A percentile compares a stretch with the other conserved stretches of the same genome.
phyloP scores from a whole-genome alignment of 2,888 invertebrate species.

The Strigamia transsilvanica region DNA sequence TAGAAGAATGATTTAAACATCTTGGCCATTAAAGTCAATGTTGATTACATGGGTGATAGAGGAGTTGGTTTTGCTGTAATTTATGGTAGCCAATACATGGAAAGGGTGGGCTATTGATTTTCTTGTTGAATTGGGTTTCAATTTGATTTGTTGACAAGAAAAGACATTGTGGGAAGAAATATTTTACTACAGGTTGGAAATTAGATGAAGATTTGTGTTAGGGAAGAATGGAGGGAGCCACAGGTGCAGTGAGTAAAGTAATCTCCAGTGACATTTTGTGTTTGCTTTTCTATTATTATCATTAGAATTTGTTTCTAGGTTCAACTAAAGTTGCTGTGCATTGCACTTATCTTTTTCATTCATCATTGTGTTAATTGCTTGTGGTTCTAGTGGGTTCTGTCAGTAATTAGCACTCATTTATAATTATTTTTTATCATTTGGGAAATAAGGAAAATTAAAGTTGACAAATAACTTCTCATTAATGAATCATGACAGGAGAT shows the following conservation, averaged over 20 bases:
- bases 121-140: not conserved
- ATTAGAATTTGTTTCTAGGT: not conserved
- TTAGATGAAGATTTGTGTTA: not conserved
- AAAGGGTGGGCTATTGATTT: not conserved
- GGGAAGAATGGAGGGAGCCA: not conserved
- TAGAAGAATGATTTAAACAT: not conserved
- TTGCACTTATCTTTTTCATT: not conserved
- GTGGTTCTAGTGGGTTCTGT: no score
- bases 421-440: no score
- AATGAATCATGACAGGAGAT: no score
- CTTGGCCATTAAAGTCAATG: not conserved
- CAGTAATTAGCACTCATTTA: no score
- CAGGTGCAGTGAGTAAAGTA: not conserved
- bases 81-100: not conserved
- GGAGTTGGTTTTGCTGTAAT: not conserved
- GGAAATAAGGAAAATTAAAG: no score
- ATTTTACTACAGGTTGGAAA: not conserved
- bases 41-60: not conserved
- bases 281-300: not conserved
- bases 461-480: no score
- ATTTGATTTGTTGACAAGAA: not conserved
- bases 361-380: not conserved
- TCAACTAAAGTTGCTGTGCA: not conserved
- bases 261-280: not conserved
- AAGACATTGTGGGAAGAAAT: not conserved